A percentile compares a stretch with the other conserved stretches of the same genome.
Conservation (phyloP, 2,797 vertebrate genomes). For the Coregonus suidteri region DNA sequence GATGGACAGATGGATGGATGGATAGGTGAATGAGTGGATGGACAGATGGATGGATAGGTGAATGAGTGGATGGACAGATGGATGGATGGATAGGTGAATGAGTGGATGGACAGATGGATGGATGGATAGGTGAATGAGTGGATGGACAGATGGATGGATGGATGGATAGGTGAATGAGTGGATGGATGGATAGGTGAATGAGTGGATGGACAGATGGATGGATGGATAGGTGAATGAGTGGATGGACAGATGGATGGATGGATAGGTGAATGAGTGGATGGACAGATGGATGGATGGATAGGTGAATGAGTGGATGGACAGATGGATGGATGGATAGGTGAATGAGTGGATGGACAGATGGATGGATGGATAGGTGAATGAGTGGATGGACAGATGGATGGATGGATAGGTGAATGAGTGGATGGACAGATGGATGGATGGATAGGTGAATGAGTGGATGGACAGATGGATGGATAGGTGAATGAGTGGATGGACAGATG, state of each 20-base stretch:
- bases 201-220: background rate
- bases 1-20: no score
- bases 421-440: no score
- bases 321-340: background rate
- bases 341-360: background rate
- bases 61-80: background rate
- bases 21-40: background rate
- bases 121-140: background rate
- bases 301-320: background rate
- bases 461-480: no score
- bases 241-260: background rate
- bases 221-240: background rate
- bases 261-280: background rate
- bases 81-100: background rate
- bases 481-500: no score
- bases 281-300: background rate
- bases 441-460: no score
- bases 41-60: background rate
- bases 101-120: background rate
- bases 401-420: no score
- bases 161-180: background rate
- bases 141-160: background rate
- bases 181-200: background rate
- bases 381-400: no score
- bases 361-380: no score